Conservation (phyloP, 1,140 invertebrate species). For the Planococcus citri region DNA sequence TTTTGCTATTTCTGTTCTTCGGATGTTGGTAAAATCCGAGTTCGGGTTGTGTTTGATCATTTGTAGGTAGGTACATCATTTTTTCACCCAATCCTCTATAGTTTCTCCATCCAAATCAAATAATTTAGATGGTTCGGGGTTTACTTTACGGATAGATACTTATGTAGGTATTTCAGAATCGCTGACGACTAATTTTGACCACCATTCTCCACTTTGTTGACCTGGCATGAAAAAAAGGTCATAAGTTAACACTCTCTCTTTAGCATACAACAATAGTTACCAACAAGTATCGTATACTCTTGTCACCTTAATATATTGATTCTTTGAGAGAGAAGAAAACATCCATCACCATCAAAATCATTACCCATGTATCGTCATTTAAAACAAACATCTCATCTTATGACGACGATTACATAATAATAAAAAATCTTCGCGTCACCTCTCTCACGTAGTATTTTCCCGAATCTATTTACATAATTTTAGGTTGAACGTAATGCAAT, state of each 20-base stretch:
- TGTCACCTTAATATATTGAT: too few species aligned
- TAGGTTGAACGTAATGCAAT: neutral
- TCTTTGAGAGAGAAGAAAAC: too few species aligned
- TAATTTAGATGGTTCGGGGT: slow-evolving; percentile 95
- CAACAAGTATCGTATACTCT: too few species aligned
- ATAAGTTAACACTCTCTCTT: too few species aligned
- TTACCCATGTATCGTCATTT: neutral
- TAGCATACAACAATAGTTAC: too few species aligned
- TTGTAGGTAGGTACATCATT: slow-evolving; percentile 99
- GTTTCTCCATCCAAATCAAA: slow-evolving; percentile 97
- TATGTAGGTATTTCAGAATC: slow-evolving; percentile 97
- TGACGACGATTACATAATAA: neutral
- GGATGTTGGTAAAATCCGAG: slow-evolving; percentile 92
- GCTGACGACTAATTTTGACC: slow-evolving; percentile 71
- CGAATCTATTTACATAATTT: slow-evolving; percentile 4
- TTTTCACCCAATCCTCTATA: slow-evolving; percentile 92
- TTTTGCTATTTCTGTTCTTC: slow-evolving; percentile 99
- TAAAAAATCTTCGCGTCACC: neutral
- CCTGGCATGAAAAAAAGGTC: slow-evolving; percentile 39
- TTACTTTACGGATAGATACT: slow-evolving; percentile 96
- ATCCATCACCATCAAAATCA: neutral
- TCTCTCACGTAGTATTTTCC: neutral
- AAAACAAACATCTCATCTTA: neutral
- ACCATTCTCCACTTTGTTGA: slow-evolving; percentile 99
- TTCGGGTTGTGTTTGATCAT: slow-evolving; percentile 93